Evolutionary conservation across 2,888 invertebrate species (phyloP).

Genomic region (Cataglyphis rosenhaueri): DNA sequence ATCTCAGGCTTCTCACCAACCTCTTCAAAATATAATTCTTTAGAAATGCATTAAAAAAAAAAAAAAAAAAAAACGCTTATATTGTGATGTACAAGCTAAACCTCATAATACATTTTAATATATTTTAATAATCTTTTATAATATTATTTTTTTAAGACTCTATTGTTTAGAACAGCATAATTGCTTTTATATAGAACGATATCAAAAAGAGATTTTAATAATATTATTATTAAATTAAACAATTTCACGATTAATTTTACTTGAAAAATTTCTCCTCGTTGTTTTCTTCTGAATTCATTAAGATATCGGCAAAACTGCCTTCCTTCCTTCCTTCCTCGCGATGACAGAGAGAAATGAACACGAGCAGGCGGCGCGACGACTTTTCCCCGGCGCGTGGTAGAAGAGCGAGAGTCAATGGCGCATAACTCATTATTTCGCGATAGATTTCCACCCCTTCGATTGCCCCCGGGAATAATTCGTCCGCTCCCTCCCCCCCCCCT

Average conservation of each 20-base stretch:
- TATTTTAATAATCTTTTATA: neutral
- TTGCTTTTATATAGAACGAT: neutral
- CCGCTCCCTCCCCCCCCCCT: neutral
- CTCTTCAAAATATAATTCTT: neutral
- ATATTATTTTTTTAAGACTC: neutral
- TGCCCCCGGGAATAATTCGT: constrained; percentile 33
- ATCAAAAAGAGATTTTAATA: neutral
- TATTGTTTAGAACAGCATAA: neutral
- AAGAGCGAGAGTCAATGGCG: constrained; percentile 47
- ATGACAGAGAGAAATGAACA: constrained; percentile 60
- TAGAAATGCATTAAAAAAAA: neutral
- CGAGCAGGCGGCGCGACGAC: constrained; percentile 33
- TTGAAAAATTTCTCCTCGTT: constrained; percentile 15
- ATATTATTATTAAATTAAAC: constrained; percentile 17
- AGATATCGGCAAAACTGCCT: constrained; percentile 31
- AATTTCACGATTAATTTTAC: constrained; percentile 13
- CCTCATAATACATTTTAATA: neutral
- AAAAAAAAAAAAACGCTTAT: no score
- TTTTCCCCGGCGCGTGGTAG: constrained; percentile 13
- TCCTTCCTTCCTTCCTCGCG: neutral
- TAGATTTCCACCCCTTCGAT: constrained; percentile 53
- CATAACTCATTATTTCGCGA: constrained; percentile 69
- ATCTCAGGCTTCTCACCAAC: neutral
- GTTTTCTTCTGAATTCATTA: constrained; percentile 46
- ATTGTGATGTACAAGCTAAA: neutral